phyloP scores from a whole-genome alignment of 2,113 vertebrate genomes.

The Onychostoma macrolepis region DNA sequence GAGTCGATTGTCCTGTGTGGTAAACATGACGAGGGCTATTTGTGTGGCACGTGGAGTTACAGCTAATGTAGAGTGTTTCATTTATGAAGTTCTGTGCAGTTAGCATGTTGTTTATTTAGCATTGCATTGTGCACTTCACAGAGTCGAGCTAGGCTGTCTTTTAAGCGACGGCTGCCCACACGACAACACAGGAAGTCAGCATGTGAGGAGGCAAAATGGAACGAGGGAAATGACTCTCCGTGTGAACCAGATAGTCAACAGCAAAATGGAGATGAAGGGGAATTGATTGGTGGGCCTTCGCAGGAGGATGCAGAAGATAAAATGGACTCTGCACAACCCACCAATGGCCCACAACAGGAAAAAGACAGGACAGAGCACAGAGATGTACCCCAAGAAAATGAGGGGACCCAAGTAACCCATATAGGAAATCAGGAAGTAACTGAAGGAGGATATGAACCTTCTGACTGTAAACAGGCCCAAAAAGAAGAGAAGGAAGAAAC shows the following conservation, averaged over 20 bases:
- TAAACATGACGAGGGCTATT: background rate
- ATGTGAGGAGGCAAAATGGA: slow-evolving; percentile 62
- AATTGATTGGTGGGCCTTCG: slow-evolving; percentile 40
- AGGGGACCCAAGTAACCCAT: slow-evolving; percentile 24
- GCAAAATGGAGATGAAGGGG: slow-evolving; percentile 62
- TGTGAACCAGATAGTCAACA: slow-evolving; percentile 56
- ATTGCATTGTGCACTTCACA: slow-evolving; percentile 50
- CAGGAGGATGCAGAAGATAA: slow-evolving; percentile 47
- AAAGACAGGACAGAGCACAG: slow-evolving; percentile 53
- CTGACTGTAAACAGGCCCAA: slow-evolving; percentile 30
- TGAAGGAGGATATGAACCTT: slow-evolving; percentile 36
- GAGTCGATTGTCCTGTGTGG: no score
- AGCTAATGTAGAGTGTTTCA: background rate
- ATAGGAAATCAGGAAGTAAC: background rate
- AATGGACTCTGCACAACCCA: slow-evolving; percentile 6
- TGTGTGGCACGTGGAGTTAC: background rate
- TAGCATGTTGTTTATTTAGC: background rate
- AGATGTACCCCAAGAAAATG: slow-evolving; percentile 35
- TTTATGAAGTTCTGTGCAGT: background rate
- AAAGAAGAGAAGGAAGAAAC: slow-evolving; percentile 42
- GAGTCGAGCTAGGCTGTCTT: slow-evolving; percentile 75
- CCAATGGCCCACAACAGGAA: slow-evolving; percentile 46
- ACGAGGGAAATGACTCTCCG: slow-evolving; percentile 21
- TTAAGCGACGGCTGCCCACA: slow-evolving; percentile 77
- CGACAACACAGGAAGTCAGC: slow-evolving; percentile 76